A percentile compares a stretch with the other conserved stretches of the same genome.
Evolutionary conservation across 2,888 invertebrate genomes (phyloP).

Genomic region (Exocentrus adspersus): DNA sequence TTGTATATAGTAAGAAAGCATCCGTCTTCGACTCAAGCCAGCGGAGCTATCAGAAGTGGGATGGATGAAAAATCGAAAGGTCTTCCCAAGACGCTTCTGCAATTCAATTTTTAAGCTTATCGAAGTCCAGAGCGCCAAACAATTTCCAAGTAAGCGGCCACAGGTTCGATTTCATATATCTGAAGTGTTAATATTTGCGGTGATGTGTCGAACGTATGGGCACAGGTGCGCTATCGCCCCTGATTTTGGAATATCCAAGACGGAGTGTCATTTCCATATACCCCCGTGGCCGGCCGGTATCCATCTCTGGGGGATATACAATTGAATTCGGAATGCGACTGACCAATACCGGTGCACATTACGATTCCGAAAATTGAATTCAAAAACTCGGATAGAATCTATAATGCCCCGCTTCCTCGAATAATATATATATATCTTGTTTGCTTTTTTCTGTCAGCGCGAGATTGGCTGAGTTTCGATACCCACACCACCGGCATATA

Average conservation of each 20-base stretch:
- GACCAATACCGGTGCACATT: slow-evolving; percentile 64
- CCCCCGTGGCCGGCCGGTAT: slow-evolving; percentile 60
- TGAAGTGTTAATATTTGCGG: slow-evolving; percentile 61
- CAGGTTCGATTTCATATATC: slow-evolving; percentile 41
- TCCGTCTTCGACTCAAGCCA: neutral
- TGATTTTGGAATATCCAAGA: slow-evolving; percentile 63
- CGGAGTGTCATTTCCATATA: slow-evolving; percentile 61
- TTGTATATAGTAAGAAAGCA: neutral
- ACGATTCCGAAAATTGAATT: slow-evolving; percentile 65
- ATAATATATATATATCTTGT: slow-evolving; percentile 52
- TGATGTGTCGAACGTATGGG: slow-evolving; percentile 45
- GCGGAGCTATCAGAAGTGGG: neutral
- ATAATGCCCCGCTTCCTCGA: slow-evolving; percentile 57
- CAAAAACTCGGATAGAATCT: slow-evolving; percentile 65
- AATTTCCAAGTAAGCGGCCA: slow-evolving; percentile 30
- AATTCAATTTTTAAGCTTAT: slow-evolving; percentile 8
- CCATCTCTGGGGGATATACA: slow-evolving; percentile 63
- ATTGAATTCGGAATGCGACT: slow-evolving; percentile 64
- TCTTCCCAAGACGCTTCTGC: slow-evolving; percentile 12
- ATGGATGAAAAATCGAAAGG: neutral
- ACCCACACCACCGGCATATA: slow-evolving; percentile 18
- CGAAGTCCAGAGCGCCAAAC: slow-evolving; percentile 22
- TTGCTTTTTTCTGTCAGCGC: slow-evolving; percentile 31
- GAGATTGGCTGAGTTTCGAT: slow-evolving; percentile 33
- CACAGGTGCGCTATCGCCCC: slow-evolving; percentile 62